Conservation (phyloP, 2,113 vertebrate genomes). For the Bubalus kerabau region DNA sequence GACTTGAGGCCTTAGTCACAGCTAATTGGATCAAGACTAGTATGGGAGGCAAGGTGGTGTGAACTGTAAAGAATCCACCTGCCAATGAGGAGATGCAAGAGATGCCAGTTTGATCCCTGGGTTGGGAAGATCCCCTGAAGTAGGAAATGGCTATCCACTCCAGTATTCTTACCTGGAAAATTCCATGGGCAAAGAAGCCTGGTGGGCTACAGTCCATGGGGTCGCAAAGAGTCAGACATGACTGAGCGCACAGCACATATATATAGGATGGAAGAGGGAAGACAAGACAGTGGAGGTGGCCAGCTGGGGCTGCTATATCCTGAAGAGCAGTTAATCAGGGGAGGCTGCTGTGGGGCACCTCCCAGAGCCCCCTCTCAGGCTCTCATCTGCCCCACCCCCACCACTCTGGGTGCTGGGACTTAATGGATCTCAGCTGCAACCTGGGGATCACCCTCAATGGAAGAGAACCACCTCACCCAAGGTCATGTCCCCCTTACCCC, state of each 20-base stretch:
- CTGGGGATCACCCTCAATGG: neutral
- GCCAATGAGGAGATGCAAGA: neutral
- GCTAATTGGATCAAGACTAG: neutral
- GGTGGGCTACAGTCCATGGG: neutral
- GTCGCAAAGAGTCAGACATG: neutral
- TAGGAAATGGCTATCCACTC: neutral
- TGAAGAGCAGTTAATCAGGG: neutral
- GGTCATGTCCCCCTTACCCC: too few relatives aligned
- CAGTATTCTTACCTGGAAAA: neutral
- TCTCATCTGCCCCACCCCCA: neutral
- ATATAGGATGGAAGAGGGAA: neutral
- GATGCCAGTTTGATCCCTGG: neutral
- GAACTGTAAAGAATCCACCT: neutral
- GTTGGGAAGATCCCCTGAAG: neutral
- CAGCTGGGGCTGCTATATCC: neutral
- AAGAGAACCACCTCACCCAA: neutral
- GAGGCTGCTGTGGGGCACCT: neutral
- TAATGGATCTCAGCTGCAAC: neutral
- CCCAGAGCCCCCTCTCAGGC: neutral
- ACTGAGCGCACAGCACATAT: neutral
- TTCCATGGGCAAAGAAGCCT: neutral
- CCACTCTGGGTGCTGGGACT: neutral
- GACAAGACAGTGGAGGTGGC: accelerated
- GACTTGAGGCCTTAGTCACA: neutral
- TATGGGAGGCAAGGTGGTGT: neutral